phyloP scores from a whole-genome alignment of 2,888 invertebrate genomes.

The Trissoscelio sp. region DNA sequence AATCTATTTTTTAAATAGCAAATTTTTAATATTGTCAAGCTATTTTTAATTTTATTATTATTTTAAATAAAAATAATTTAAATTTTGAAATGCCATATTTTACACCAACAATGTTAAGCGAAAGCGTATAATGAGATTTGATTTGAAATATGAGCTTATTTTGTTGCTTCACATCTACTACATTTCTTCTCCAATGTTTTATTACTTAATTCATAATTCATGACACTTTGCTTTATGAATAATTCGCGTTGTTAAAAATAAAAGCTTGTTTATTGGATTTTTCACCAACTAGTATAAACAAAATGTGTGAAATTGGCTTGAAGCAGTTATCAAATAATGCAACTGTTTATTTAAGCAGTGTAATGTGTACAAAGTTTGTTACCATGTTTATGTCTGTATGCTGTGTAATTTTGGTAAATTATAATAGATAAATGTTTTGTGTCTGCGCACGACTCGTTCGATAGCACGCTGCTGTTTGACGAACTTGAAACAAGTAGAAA shows the following conservation, averaged over 20 bases:
- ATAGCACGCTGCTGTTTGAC: slow-evolving; percentile 32
- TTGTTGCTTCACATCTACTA: background rate
- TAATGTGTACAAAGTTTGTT: slow-evolving; percentile 3
- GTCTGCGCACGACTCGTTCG: slow-evolving; percentile 14
- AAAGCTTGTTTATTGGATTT: slow-evolving; percentile 11
- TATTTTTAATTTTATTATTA: too few species aligned
- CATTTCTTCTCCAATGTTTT: background rate
- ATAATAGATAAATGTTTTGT: slow-evolving; percentile 12
- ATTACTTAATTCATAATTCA: slow-evolving; percentile 8
- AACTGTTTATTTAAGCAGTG: slow-evolving; percentile 17
- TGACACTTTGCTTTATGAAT: background rate
- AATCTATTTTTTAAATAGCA: too few species aligned
- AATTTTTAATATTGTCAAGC: too few species aligned
- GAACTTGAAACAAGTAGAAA: slow-evolving; percentile 55
- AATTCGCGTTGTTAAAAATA: slow-evolving; percentile 22
- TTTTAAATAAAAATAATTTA: too few species aligned
- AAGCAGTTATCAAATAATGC: background rate
- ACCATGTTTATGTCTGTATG: slow-evolving; percentile 35
- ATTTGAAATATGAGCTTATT: background rate
- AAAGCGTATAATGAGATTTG: too few species aligned
- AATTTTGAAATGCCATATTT: too few species aligned
- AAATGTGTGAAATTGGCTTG: slow-evolving; percentile 3
- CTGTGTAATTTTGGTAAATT: background rate
- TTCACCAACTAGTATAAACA: background rate
- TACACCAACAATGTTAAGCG: too few species aligned